Evolutionary conservation across 2,797 vertebrate species (phyloP), one percentile per base, ranked within the genome.

Genomic region (Schizothorax lantsangensis): DNA sequence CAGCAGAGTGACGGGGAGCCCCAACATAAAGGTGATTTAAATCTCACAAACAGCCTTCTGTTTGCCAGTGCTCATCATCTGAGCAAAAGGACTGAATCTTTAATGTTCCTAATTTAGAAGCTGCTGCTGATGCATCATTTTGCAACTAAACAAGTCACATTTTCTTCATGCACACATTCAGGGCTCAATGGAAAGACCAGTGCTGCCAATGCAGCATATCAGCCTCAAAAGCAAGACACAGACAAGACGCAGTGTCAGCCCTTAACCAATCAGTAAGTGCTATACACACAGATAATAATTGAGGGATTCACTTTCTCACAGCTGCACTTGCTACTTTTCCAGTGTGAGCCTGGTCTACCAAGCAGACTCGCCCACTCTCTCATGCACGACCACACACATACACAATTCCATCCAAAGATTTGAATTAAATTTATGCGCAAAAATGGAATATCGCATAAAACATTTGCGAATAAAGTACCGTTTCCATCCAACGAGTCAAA

Each of bases 1-100:
- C 96, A 97, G 89, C 95, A 93, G 85, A 96, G 95, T 23, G 96
- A 96, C 84, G 95, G 96, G 86, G 95, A 95, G 79, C 96, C 95
- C 72, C 94, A 95, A 0, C 93, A 94, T 81, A 93, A 91, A 91
- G 96, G 97, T 97, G 95, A 43, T 64, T 62, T 62, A 38, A 66
- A 17, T 71, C 59, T 68, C 10, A 14, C 6, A 47, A 17, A 45
- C 40, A 36, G n/a, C 49, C 11, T 40, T 30, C 17, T 85, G 10
- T 40, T 79, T 79, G 26, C 17, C 12, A 36, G 62, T 80, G 52
- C 19, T 38, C 21, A 59, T 77, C 1, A 78, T 40, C 6, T 59
- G 52, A 79, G 7, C 75, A 36, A 15, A 57, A 54, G 3, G 1
- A 40, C 33, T 78, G 11, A 59, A 30, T 30, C 30, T 30, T 1